phyloP scores from a whole-genome alignment of 2,888 invertebrate genomes.

The Teinopalpus imperialis region DNA sequence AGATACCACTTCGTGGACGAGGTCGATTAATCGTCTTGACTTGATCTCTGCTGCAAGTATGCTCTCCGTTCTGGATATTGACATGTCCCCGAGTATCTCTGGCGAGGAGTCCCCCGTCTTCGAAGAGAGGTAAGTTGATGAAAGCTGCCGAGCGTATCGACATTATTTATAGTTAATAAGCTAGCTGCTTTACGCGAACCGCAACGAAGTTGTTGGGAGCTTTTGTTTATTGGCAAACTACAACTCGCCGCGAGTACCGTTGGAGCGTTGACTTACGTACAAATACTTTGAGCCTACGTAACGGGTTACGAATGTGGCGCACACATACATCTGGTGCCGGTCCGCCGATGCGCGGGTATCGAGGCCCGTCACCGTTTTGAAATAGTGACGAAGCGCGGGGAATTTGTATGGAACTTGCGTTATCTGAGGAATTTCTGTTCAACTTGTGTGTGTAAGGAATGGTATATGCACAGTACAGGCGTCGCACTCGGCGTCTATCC shows the following conservation, averaged over 20 bases:
- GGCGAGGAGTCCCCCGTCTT: constrained; percentile 62
- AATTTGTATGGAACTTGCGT: background rate
- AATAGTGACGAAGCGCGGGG: background rate
- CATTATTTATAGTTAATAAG: constrained; percentile 7
- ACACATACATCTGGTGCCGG: background rate
- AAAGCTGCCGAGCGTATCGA: background rate
- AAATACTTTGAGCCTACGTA: constrained; percentile 15
- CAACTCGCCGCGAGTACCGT: constrained; percentile 17
- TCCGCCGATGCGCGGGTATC: background rate
- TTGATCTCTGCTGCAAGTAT: too few species aligned
- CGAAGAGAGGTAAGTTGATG: constrained; percentile 63
- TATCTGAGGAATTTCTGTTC: too few species aligned
- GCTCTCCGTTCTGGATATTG: constrained; percentile 56
- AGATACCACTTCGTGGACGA: background rate
- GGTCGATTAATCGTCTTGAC: too few species aligned
- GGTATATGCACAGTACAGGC: too few species aligned
- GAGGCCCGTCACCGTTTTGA: background rate
- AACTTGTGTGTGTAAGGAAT: too few species aligned
- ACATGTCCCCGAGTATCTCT: constrained; percentile 62
- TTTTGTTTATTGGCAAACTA: constrained; percentile 15
- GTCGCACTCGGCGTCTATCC: too few species aligned
- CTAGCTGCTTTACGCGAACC: background rate
- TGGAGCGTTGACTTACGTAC: constrained; percentile 11
- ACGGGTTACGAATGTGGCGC: constrained; percentile 18
- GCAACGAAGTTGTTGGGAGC: constrained; percentile 2